Conservation (phyloP, 1,140 invertebrate genomes). For the Tetramorium simillimum region DNA sequence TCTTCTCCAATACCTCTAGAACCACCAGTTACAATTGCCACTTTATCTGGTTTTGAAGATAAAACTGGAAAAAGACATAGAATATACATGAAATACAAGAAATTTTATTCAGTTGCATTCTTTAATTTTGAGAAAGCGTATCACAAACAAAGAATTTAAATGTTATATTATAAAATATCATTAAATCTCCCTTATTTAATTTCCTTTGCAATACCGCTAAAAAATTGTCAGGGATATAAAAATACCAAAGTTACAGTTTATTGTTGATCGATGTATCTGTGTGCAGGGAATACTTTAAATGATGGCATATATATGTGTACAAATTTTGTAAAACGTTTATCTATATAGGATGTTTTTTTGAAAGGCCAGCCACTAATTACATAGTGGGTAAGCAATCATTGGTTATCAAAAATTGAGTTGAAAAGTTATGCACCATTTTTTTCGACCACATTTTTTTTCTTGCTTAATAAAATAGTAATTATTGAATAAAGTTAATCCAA, state of each 20-base stretch:
- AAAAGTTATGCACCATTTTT: too few species aligned
- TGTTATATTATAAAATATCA: background rate
- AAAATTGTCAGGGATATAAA: background rate
- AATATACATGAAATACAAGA: background rate
- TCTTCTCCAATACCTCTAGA: constrained; percentile 94
- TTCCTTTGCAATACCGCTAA: too few species aligned
- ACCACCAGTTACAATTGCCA: constrained; percentile 95
- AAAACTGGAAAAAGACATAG: constrained; percentile 25
- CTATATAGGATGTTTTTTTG: too few species aligned
- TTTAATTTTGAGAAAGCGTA: background rate
- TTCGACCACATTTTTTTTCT: too few species aligned
- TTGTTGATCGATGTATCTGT: background rate
- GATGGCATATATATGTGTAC: background rate
- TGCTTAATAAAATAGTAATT: too few species aligned
- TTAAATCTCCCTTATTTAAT: background rate
- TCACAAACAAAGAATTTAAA: background rate
- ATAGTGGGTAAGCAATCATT: too few species aligned
- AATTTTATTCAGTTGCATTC: background rate
- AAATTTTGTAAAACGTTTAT: background rate
- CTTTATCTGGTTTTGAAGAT: constrained; percentile 83
- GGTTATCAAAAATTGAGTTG: too few species aligned
- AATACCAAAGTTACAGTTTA: background rate
- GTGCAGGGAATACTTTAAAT: constrained; percentile 35
- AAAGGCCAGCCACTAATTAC: too few species aligned
- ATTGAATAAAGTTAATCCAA: too few species aligned